Conservation (phyloP, 1,140 invertebrate species). For the Anastatus disparis region DNA sequence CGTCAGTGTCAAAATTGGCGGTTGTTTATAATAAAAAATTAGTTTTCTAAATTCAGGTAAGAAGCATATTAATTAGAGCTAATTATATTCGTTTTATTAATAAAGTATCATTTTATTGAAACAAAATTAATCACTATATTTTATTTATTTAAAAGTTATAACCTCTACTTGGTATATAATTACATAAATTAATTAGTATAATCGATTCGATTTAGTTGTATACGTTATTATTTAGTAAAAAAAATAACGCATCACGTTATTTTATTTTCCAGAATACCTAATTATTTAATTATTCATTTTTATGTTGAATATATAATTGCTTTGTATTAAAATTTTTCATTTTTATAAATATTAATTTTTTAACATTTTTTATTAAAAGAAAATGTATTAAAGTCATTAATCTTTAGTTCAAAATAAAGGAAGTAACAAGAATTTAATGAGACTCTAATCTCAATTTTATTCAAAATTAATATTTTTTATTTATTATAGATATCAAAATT, state of each 20-base stretch:
- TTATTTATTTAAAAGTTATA: constrained; percentile 7
- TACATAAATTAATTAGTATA: constrained; percentile 35
- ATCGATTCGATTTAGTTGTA: constrained; percentile 17
- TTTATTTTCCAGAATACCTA: too few species aligned
- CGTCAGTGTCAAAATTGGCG: constrained; percentile 5
- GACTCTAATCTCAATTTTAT: neutral
- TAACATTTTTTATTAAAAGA: neutral
- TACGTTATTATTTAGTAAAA: too few species aligned
- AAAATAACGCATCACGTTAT: too few species aligned
- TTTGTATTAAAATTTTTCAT: neutral
- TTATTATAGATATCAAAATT: constrained; percentile 6
- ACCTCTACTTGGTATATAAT: constrained; percentile 15
- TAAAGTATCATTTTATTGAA: too few species aligned
- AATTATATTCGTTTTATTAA: too few species aligned
- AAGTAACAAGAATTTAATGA: too few species aligned
- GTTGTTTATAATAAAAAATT: neutral
- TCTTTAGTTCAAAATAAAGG: neutral
- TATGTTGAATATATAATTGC: too few species aligned
- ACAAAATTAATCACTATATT: too few species aligned
- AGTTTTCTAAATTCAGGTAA: constrained; percentile 30
- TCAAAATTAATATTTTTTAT: neutral
- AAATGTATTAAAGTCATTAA: too few species aligned
- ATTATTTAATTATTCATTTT: too few species aligned
- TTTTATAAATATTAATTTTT: neutral
- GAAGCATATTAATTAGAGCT: too few species aligned